These are phyloP conservation scores for Crocallis elinguaria DNA, from an alignment of 2,888 invertebrate genomes.

Conservation along the genomic window DNA sequence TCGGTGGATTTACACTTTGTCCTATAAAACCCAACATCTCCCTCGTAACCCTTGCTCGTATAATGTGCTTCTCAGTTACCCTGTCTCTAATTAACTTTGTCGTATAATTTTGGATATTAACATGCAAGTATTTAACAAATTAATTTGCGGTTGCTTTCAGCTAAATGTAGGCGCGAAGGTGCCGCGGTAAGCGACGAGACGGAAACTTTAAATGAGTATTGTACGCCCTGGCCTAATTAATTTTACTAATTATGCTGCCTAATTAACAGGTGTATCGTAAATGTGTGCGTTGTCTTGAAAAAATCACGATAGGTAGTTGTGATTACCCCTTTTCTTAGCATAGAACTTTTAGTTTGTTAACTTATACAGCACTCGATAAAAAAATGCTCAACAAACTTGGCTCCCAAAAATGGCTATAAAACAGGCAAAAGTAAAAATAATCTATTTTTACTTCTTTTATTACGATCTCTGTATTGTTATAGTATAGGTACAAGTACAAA, in stretches of 20 bases:
- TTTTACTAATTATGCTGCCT: conserved; percentile 31
- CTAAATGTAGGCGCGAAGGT: conserved; percentile 20
- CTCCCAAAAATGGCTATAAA: too few relatives aligned
- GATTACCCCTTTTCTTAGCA: too few relatives aligned
- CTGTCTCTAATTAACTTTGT: conserved; percentile 18
- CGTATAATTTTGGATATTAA: conserved; percentile 16
- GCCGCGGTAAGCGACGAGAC: conserved; percentile 37
- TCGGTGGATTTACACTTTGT: too few relatives aligned
- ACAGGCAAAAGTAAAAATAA: too few relatives aligned
- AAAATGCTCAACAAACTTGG: too few relatives aligned
- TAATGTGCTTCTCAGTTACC: background rate
- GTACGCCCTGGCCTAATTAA: conserved; percentile 49
- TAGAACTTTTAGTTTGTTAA: too few relatives aligned
- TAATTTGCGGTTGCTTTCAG: conserved; percentile 40
- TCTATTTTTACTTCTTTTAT: too few relatives aligned
- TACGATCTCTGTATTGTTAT: too few relatives aligned
- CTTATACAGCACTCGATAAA: too few relatives aligned
- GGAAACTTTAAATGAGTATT: conserved; percentile 57
- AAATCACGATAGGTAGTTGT: background rate
- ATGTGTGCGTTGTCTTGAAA: background rate
- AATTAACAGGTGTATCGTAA: conserved; percentile 10
- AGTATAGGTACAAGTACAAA: too few relatives aligned
- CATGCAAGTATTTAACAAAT: conserved; percentile 38
- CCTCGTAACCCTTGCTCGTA: background rate
- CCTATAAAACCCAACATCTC: too few relatives aligned